Conservation (phyloP, 92 coral and sea anemone species). For the Siderastrea siderea region DNA sequence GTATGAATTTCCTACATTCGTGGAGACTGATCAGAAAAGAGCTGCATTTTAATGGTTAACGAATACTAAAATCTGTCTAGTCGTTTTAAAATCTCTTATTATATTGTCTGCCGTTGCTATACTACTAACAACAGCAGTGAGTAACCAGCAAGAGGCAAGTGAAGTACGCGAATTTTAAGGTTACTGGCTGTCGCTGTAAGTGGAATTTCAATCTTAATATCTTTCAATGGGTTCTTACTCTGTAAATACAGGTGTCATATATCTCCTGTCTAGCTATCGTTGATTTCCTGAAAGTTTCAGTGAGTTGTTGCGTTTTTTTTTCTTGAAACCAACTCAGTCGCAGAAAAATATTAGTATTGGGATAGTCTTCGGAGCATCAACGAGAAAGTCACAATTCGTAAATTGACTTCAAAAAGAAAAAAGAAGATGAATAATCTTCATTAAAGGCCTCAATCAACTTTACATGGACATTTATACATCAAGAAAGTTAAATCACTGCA, state of each 20-base stretch:
- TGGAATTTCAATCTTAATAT: neutral
- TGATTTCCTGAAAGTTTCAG: neutral
- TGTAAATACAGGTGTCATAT: neutral
- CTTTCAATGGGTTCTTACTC: neutral
- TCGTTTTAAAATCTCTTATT: too few species aligned
- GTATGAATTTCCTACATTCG: too few species aligned
- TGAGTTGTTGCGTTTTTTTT: neutral
- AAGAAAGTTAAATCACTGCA: neutral
- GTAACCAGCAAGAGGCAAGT: too few species aligned
- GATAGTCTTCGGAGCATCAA: neutral
- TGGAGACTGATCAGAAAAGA: too few species aligned
- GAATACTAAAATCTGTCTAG: too few species aligned
- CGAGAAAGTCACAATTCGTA: neutral
- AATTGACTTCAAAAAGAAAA: neutral
- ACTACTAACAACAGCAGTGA: too few species aligned
- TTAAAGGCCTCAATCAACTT: neutral
- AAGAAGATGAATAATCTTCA: too few species aligned
- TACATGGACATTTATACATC: neutral
- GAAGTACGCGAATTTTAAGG: too few species aligned
- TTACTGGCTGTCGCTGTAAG: neutral
- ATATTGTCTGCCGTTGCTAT: too few species aligned
- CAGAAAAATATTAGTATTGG: neutral
- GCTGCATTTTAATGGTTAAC: too few species aligned
- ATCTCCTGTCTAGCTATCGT: neutral
- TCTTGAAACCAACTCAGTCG: neutral